Percentiles rank a stretch among this genome's conserved stretches.
phyloP scores from a whole-genome alignment of 2,113 vertebrate genomes.

The Cricetomys ansorgei region DNA sequence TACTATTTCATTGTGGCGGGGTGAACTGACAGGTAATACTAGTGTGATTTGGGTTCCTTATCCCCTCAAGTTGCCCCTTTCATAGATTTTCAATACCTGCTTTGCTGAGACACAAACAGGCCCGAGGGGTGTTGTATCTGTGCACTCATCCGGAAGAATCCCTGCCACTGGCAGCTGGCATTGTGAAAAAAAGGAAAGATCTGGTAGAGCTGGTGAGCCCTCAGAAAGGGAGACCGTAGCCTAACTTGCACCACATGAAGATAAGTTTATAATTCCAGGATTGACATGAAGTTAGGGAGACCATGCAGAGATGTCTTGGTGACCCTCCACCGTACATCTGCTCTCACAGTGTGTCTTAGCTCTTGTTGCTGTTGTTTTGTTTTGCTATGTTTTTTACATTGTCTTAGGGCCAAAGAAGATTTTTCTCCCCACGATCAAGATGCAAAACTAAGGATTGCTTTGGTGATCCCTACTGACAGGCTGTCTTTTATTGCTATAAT shows the following conservation, averaged over 20 bases:
- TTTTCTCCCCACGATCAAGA: neutral
- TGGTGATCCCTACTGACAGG: neutral
- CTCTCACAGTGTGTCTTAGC: too few species aligned
- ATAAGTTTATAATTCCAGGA: neutral
- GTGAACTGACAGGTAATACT: conserved; percentile 1
- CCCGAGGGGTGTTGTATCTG: conserved; percentile 33
- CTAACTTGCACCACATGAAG: neutral
- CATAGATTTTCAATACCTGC: conserved; percentile 32
- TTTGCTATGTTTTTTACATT: neutral
- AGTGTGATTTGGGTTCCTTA: neutral
- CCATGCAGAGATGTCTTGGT: neutral
- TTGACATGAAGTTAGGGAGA: neutral
- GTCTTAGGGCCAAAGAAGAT: neutral
- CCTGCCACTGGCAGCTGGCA: neutral
- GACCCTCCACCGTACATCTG: neutral
- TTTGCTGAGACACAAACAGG: neutral
- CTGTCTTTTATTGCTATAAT: neutral
- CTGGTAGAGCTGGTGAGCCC: neutral
- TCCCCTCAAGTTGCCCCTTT: neutral
- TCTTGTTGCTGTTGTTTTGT: neutral
- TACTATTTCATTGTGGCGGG: neutral
- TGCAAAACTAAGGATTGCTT: neutral
- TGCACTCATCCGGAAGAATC: conserved; percentile 4
- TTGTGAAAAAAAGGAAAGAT: neutral
- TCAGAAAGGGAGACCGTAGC: neutral